Evolutionary conservation across 1,140 invertebrate species (phyloP).

Genomic region (Theocolax elegans): DNA sequence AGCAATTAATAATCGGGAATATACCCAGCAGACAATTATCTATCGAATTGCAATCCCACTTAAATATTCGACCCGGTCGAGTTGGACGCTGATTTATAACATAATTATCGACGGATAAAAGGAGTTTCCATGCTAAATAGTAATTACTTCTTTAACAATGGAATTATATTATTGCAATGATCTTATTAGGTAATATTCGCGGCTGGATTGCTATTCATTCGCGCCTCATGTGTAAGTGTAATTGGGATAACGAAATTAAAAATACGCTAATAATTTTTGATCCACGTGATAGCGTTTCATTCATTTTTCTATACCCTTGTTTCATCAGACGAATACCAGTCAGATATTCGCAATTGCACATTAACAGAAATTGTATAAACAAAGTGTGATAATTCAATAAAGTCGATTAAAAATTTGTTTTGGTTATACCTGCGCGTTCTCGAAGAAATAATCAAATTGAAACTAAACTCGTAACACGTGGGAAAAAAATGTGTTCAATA

Average conservation of each 20-base stretch:
- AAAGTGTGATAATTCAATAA: too few species aligned
- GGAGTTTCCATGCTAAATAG: slow-evolving; percentile 21
- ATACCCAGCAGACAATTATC: slow-evolving; percentile 27
- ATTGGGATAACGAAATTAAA: slow-evolving; percentile 4
- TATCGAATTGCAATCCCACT: slow-evolving; percentile 24
- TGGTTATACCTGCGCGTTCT: too few species aligned
- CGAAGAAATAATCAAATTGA: too few species aligned
- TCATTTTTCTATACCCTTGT: too few species aligned
- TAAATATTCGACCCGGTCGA: slow-evolving; percentile 1
- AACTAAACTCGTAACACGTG: too few species aligned
- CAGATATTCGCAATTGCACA: too few species aligned
- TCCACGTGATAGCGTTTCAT: slow-evolving; percentile 6
- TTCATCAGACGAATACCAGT: too few species aligned
- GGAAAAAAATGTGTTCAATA: too few species aligned
- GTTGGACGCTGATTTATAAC: slow-evolving; percentile 33
- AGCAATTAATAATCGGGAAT: slow-evolving; percentile 36
- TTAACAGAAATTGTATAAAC: too few species aligned
- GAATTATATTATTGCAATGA: slow-evolving; percentile 30
- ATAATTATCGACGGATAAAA: slow-evolving; percentile 40
- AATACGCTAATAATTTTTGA: slow-evolving; percentile 7
- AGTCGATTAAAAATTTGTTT: too few species aligned
- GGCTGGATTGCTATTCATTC: not conserved
- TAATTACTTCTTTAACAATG: slow-evolving; percentile 39
- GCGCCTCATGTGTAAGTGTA: not conserved
- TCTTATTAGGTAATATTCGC: slow-evolving; percentile 19